phyloP scores from a whole-genome alignment of 2,113 vertebrate genomes.

The Polypterus bichir region DNA sequence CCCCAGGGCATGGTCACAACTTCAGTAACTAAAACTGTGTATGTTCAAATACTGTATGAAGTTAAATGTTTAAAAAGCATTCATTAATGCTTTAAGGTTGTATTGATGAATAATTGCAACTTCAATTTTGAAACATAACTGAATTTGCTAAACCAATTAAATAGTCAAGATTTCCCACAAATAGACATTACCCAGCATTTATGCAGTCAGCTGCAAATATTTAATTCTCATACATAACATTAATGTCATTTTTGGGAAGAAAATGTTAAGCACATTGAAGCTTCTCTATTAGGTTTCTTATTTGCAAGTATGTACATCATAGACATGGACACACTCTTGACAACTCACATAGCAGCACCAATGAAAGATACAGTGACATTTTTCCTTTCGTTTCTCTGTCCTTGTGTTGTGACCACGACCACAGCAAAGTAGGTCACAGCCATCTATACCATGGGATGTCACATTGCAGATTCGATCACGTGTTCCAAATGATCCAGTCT shows the following conservation, averaged over 20 bases:
- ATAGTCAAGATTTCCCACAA: too few relatives aligned
- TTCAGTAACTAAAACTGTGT: too few relatives aligned
- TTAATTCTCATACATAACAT: not conserved
- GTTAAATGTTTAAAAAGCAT: too few relatives aligned
- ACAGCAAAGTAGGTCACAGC: constrained; percentile 63
- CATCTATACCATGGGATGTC: constrained; percentile 62
- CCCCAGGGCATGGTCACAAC: too few relatives aligned
- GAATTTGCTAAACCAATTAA: too few relatives aligned
- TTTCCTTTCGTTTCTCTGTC: constrained; percentile 58
- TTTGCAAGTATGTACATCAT: constrained; percentile 68
- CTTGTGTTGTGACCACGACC: constrained; percentile 60
- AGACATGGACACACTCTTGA: constrained; percentile 61
- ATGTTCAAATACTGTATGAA: too few relatives aligned
- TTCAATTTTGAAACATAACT: too few relatives aligned
- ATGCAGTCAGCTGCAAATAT: not conserved
- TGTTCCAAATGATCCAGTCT: constrained; percentile 64
- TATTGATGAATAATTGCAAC: too few relatives aligned
- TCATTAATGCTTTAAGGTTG: too few relatives aligned
- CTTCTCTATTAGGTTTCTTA: constrained; percentile 23
- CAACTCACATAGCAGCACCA: constrained; percentile 72
- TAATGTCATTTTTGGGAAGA: not conserved
- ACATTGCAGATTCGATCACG: constrained; percentile 60
- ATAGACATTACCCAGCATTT: not conserved
- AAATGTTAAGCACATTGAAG: not conserved
- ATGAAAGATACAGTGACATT: constrained; percentile 66